Conservation (phyloP, 2,888 invertebrate species). For the Meiosimyza platycephala region DNA sequence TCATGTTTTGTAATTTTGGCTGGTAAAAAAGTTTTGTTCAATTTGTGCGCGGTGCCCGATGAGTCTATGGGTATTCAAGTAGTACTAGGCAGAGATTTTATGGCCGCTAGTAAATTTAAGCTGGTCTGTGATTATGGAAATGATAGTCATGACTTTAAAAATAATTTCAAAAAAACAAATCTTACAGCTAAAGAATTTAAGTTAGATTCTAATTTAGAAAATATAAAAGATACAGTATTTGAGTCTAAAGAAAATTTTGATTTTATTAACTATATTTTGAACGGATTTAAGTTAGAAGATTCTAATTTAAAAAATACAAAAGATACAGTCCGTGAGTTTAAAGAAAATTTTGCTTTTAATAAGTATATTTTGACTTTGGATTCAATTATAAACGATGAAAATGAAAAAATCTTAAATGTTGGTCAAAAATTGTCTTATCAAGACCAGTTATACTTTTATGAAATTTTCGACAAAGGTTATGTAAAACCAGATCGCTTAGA, state of each 20-base stretch:
- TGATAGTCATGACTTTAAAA: not conserved
- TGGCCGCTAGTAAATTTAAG: slow-evolving; percentile 26
- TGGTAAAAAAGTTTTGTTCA: slow-evolving; percentile 10
- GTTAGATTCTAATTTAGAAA: too few species aligned
- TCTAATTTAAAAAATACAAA: not conserved
- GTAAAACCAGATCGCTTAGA: not conserved
- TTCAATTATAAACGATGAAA: not conserved
- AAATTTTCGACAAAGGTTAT: slow-evolving; percentile 10
- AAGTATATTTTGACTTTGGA: not conserved
- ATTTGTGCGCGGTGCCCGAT: slow-evolving; percentile 29
- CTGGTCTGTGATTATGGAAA: slow-evolving; percentile 5
- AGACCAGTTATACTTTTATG: not conserved
- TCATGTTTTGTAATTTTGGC: slow-evolving; percentile 8
- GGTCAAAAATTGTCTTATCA: not conserved
- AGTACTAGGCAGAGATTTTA: slow-evolving; percentile 33
- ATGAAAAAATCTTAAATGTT: not conserved
- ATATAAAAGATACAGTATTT: too few species aligned
- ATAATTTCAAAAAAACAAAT: not conserved
- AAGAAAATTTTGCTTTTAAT: not conserved
- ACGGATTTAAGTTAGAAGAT: not conserved
- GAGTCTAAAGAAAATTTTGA: too few species aligned
- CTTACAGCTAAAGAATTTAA: not conserved
- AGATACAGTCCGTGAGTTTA: not conserved
- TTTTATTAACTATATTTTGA: too few species aligned
- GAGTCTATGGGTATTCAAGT: slow-evolving; percentile 32